Conservation (phyloP, 2,113 vertebrate species). For the Nyctibius bracteatus region DNA sequence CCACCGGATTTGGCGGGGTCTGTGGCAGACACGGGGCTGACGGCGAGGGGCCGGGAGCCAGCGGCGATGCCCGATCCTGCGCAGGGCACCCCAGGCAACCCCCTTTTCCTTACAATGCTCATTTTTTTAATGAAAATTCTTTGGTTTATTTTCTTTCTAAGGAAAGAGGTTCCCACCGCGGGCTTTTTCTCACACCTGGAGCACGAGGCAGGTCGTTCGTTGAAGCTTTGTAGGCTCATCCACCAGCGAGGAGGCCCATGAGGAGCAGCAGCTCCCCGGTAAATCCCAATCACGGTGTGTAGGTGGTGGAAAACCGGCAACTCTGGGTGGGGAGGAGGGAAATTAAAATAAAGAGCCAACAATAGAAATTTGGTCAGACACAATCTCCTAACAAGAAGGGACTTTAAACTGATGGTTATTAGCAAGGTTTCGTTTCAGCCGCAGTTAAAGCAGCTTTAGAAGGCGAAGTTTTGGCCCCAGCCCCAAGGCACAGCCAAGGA, state of each 20-base stretch:
- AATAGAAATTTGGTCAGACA: background rate
- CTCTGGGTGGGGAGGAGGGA: background rate
- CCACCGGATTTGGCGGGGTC: background rate
- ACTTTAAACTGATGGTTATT: background rate
- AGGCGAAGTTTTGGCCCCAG: background rate
- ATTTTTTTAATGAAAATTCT: fast-evolving
- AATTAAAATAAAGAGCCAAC: background rate
- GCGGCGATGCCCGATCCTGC: background rate
- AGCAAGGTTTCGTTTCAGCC: background rate
- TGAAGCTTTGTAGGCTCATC: fast-evolving
- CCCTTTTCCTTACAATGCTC: background rate
- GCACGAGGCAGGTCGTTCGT: background rate
- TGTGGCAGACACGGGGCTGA: background rate
- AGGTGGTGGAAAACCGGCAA: fast-evolving
- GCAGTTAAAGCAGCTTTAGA: constrained; percentile 3
- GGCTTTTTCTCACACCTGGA: background rate
- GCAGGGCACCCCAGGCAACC: background rate
- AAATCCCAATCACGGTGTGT: fast-evolving
- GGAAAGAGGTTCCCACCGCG: fast-evolving
- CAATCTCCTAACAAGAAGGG: background rate
- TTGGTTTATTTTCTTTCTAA: background rate
- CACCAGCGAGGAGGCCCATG: background rate
- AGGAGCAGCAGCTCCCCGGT: background rate
- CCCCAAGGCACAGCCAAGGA: fast-evolving
- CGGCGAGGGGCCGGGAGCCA: background rate